Evolutionary conservation across 2,888 invertebrate genomes (phyloP), one percentile per base, ranked within the genome.

Genomic region (Calameuta pallipes): DNA sequence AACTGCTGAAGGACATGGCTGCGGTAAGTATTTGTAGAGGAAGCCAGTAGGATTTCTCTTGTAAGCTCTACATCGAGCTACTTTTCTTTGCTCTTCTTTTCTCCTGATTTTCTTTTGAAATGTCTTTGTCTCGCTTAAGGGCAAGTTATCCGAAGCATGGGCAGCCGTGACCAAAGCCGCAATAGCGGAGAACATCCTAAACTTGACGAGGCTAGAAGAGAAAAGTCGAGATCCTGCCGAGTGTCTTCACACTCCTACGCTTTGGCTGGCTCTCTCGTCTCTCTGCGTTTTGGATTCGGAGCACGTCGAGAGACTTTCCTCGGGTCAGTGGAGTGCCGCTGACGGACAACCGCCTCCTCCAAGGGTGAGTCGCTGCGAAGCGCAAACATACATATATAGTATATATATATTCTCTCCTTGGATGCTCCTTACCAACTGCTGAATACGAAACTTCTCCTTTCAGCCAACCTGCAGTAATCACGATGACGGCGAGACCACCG

Each of bases 381-480:
- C 75, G 84, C 83, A 74, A 75, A 35, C 23, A 69, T 80, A 75
- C 69, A 74, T 70, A 35, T 11, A 35, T 35, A n/a, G n/a, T n/a
- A n/a, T n/a, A n/a, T 80, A 75, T 73, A 71, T 69, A 31, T 31
- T 31, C 31, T 37, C 13, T 41, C 41, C 73, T 3, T 41, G 41
- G 41, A 15, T 15, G 41, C 15, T 41, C 41, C 41, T 6, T 41
- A 15, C 41, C 1, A 41, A 6, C 15, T 41, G 4, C 15, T 15
- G 15, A 15, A 41, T 41, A 15, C 6, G 15, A 41, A 15, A 70
- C 15, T 70, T 70, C 83, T 74, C 80, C 76, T 88, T 90, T 3
- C 94, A 98, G 89, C 96, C 97, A 11, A 95, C 96, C 82, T 99
- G 99, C 92, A 95, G 95, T 76, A 99, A 99, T 92, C 99, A 99